Percentiles rank a stretch among this genome's conserved stretches.
Evolutionary conservation across 2,888 invertebrate species (phyloP).

Genomic region (Drosophila lacicola): DNA sequence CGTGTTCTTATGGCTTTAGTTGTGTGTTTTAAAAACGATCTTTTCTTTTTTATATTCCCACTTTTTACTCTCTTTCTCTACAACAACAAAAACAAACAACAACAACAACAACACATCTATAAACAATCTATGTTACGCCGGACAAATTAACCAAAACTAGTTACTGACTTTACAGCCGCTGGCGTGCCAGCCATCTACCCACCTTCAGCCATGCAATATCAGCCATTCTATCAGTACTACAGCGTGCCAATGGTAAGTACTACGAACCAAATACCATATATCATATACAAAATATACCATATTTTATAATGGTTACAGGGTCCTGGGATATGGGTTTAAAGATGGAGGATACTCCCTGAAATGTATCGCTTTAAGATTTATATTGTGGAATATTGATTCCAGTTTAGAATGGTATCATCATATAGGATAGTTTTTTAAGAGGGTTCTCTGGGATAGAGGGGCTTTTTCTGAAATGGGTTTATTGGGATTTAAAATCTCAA

Average conservation of each 20-base stretch:
- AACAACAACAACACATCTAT: constrained; percentile 34
- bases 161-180: constrained; percentile 84
- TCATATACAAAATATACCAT: no score
- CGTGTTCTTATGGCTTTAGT: constrained; percentile 41
- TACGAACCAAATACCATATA: background rate
- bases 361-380: no score
- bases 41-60: constrained; percentile 67
- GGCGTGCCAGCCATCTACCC: constrained; percentile 86
- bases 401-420: no score
- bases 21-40: constrained; percentile 49
- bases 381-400: no score
- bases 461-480: no score
- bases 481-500: no score
- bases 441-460: no score
- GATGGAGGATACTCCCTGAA: no score
- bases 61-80: constrained; percentile 55
- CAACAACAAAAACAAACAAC: constrained; percentile 43
- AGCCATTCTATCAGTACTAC: constrained; percentile 86
- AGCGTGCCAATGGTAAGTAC: constrained; percentile 85
- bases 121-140: constrained; percentile 37
- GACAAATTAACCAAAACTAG: constrained; percentile 74
- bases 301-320: no score
- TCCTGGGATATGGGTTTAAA: no score
- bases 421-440: no score
- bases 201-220: constrained; percentile 86